These are phyloP conservation scores for Eledone cirrhosa DNA, from an alignment of 2,888 invertebrate species.

Conservation along the genomic window DNA sequence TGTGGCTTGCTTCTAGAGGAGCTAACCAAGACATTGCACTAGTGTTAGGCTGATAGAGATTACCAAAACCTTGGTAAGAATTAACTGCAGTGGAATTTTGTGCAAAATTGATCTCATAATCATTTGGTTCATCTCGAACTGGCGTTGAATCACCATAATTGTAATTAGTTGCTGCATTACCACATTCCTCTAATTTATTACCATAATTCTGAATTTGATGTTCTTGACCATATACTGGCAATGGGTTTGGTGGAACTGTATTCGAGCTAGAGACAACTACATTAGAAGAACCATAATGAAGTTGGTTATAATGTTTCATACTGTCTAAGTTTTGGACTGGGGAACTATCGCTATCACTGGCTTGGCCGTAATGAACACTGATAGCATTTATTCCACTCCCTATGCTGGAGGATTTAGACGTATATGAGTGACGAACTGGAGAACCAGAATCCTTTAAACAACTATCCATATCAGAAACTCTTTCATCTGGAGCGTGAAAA, in stretches of 20 bases:
- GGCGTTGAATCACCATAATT: conserved; percentile 24
- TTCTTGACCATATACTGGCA: conserved; percentile 14
- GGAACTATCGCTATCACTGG: conserved; percentile 21
- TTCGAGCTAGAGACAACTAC: not conserved
- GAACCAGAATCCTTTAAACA: conserved; percentile 14
- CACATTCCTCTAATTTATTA: not conserved
- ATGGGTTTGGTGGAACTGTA: not conserved
- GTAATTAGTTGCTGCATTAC: not conserved
- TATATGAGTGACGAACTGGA: conserved; percentile 1
- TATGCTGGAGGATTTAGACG: not conserved
- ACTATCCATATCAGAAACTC: conserved; percentile 4
- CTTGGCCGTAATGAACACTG: conserved; percentile 15
- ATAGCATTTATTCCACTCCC: conserved; percentile 15
- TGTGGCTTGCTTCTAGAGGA: not conserved
- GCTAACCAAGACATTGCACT: not conserved
- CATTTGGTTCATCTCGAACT: conserved; percentile 20
- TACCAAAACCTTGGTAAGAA: not conserved
- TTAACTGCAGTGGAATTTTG: conserved; percentile 19
- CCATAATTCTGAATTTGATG: not conserved
- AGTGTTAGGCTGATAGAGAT: conserved; percentile 4
- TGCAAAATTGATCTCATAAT: conserved; percentile 20
- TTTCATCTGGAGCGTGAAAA: not conserved
- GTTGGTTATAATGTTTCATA: not conserved
- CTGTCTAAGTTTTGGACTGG: conserved; percentile 8
- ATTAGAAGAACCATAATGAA: not conserved